Evolutionary conservation across 2,797 vertebrate genomes (phyloP), one percentile per base, ranked within the genome.

Genomic region (Acipenser ruthenus): DNA sequence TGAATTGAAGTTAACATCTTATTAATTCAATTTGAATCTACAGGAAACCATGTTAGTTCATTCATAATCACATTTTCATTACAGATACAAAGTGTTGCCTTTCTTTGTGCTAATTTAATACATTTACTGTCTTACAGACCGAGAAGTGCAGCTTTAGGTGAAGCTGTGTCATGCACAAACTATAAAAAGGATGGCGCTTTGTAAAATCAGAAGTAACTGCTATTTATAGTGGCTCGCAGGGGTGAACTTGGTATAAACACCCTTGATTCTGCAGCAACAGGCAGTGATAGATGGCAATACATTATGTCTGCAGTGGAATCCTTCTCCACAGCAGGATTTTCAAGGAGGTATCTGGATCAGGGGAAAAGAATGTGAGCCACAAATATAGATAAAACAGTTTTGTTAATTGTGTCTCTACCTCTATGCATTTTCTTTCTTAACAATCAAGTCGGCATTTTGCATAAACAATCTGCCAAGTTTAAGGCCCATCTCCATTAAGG

Each of bases 61-160:
- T 86, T 80, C 82, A 85, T 83, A 87, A 89, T 85, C 79, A 50
- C 80, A 87, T 86, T 86, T 86, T 83, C 86, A 86, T 87, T 86
- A 88, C 84, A 84, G 84, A 88, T 85, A 86, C 82, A 87, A 80
- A 80, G 78, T 84, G 85, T 82, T 37, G 37, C 37, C 37, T 1
- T 86, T 81, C 77, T 73, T 78, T 73, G 70, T 71, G 73, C 79
- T 86, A 88, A 90, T 89, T 78, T 80, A 87, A 87, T 84, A 82
- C 87, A 88, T 79, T 81, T 87, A 87, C 85, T 87, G 85, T 81
- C 75, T 72, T 58, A 75, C 78, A 70, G 72, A 76, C 71, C 73
- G 74, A 74, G 76, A n/a, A 3, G 11, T 10, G 50, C 66, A 66
- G 69, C 70, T 52, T 68, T 12, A 47, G 23, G 48, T 50, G 15